phyloP scores from a whole-genome alignment of 2,888 invertebrate species.

The Ischnura elegans region DNA sequence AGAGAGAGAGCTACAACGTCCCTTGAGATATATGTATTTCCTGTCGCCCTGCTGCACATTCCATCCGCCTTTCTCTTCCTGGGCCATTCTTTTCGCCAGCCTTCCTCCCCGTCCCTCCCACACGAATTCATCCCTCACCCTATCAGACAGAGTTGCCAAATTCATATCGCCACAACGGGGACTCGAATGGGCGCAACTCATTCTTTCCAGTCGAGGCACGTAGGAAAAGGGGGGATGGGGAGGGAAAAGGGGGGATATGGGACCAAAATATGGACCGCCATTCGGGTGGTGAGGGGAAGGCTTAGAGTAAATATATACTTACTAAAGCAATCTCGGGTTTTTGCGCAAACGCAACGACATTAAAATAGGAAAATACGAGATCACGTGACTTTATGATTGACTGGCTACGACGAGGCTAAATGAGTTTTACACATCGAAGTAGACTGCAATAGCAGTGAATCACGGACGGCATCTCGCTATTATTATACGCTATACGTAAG shows the following conservation, averaged over 20 bases:
- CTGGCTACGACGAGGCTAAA: too few relatives aligned
- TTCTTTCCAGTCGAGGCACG: slow-evolving; percentile 26
- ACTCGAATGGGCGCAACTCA: slow-evolving; percentile 2
- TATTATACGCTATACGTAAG: too few relatives aligned
- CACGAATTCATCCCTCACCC: not conserved
- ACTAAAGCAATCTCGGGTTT: too few relatives aligned
- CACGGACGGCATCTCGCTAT: too few relatives aligned
- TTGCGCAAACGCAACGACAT: too few relatives aligned
- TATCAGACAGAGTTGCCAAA: slow-evolving; percentile 19
- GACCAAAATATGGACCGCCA: not conserved
- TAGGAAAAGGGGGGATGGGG: not conserved
- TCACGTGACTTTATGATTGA: too few relatives aligned
- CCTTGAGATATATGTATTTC: not conserved
- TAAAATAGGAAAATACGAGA: too few relatives aligned
- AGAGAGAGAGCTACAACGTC: too few relatives aligned
- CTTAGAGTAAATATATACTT: too few relatives aligned
- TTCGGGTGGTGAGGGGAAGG: not conserved
- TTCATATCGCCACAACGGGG: slow-evolving; percentile 9
- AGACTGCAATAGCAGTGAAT: too few relatives aligned
- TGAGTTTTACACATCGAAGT: too few relatives aligned
- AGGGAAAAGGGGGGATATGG: not conserved
- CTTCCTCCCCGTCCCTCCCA: not conserved
- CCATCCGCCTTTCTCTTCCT: not conserved
- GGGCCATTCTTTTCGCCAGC: not conserved
- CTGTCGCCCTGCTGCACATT: not conserved